Percentiles rank a stretch among this genome's conserved stretches.
These are phyloP conservation scores for Sarcophaga caerulescens DNA, from an alignment of 2,888 invertebrate species.

Conservation along the genomic window DNA sequence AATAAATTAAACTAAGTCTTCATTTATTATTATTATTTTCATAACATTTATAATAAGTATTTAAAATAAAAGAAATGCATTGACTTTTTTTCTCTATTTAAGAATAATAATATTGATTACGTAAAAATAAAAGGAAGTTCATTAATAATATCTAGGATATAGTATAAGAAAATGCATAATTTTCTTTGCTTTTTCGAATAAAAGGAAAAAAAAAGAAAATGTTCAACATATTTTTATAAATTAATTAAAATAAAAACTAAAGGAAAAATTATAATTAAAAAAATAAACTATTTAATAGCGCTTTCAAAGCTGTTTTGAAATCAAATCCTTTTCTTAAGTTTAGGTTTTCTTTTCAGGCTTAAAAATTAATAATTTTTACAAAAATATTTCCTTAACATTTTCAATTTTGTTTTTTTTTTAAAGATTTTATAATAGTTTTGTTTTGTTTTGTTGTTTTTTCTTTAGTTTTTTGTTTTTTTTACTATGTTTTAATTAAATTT, in stretches of 20 bases:
- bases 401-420: conserved; percentile 25
- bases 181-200: neutral
- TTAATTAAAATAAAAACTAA: conserved; percentile 39
- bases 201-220: neutral
- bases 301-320: conserved; percentile 58
- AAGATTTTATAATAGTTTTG: conserved; percentile 19
- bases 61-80: conserved; percentile 46
- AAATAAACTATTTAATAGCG: conserved; percentile 33
- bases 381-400: conserved; percentile 53
- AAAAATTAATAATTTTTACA: conserved; percentile 52
- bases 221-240: conserved; percentile 6
- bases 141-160: neutral
- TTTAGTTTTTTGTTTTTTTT: conserved; percentile 46
- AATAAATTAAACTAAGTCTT: conserved; percentile 17
- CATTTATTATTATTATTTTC: neutral
- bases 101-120: neutral
- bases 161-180: neutral
- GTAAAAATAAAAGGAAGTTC: conserved; percentile 2
- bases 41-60: neutral
- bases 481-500: conserved; percentile 51
- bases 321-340: conserved; percentile 58
- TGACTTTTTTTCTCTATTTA: conserved; percentile 17
- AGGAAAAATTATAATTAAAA: conserved; percentile 30
- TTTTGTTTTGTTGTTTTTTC: too few relatives aligned
- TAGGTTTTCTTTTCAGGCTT: conserved; percentile 18